These are phyloP conservation scores for Oeneis ivallda DNA, from an alignment of 2,888 invertebrate species.

Conservation along the genomic window DNA sequence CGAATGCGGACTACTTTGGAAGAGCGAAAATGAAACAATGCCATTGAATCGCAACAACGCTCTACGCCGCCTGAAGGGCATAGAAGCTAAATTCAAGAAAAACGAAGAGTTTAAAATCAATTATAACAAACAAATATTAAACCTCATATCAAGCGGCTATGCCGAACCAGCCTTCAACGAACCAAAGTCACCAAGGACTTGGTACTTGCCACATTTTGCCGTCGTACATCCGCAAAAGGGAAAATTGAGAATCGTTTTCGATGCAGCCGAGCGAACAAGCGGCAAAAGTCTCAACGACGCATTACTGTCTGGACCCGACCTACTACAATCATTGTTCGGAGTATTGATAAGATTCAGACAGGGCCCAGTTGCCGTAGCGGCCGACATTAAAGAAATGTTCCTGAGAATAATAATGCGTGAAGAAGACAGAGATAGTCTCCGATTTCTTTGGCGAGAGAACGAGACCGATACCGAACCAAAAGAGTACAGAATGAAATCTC, in stretches of 20 bases:
- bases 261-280: neutral
- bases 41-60: neutral
- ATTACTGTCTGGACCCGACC: neutral
- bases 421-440: too few relatives aligned
- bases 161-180: neutral
- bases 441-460: too few relatives aligned
- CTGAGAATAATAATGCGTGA: too few relatives aligned
- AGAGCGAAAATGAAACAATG: neutral
- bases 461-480: too few relatives aligned
- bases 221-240: neutral
- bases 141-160: neutral
- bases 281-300: neutral
- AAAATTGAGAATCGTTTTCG: neutral
- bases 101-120: neutral
- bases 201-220: neutral
- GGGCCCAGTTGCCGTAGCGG: neutral
- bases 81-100: neutral
- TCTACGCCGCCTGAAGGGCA: neutral
- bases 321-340: neutral
- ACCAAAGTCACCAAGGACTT: neutral
- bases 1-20: neutral
- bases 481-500: too few relatives aligned
- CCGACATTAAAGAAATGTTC: neutral
- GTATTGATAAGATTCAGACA: neutral
- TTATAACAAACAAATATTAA: neutral